Conservation (phyloP, 2,113 vertebrate genomes). For the Agapornis roseicollis region DNA sequence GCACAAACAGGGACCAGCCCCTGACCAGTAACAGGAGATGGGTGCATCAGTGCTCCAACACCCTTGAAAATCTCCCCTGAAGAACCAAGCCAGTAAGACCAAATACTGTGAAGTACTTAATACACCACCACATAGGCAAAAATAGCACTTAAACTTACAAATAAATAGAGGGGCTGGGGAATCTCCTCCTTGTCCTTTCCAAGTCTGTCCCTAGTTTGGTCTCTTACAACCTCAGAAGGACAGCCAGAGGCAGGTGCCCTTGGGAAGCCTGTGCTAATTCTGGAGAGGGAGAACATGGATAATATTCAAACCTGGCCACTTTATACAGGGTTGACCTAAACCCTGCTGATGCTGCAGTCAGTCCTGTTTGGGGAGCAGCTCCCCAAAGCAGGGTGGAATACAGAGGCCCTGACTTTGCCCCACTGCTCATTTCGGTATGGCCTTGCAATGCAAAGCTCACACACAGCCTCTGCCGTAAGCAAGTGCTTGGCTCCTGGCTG, state of each 20-base stretch:
- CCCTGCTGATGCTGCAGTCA: background rate
- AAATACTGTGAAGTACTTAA: background rate
- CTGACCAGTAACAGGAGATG: background rate
- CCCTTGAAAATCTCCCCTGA: background rate
- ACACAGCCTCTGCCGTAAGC: background rate
- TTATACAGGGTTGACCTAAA: background rate
- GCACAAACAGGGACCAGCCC: constrained; percentile 33
- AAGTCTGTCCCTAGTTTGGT: background rate
- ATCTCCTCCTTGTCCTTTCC: constrained; percentile 10
- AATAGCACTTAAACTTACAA: constrained; percentile 59
- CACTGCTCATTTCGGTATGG: background rate
- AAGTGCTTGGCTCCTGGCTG: background rate
- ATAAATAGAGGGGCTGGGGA: constrained; percentile 48
- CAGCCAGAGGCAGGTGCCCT: background rate
- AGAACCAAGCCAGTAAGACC: constrained; percentile 7
- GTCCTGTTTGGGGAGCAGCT: background rate
- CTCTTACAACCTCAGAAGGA: background rate
- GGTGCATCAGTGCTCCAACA: background rate
- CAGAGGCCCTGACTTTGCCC: background rate
- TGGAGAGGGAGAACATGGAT: background rate
- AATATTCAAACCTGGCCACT: background rate
- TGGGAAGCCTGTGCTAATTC: background rate
- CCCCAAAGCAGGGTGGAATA: background rate
- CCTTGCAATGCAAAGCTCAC: background rate
- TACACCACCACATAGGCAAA: constrained; percentile 30